Evolutionary conservation across 1,140 invertebrate species (phyloP), one percentile per base, ranked within the genome.

Genomic region (Apis mellifera): DNA sequence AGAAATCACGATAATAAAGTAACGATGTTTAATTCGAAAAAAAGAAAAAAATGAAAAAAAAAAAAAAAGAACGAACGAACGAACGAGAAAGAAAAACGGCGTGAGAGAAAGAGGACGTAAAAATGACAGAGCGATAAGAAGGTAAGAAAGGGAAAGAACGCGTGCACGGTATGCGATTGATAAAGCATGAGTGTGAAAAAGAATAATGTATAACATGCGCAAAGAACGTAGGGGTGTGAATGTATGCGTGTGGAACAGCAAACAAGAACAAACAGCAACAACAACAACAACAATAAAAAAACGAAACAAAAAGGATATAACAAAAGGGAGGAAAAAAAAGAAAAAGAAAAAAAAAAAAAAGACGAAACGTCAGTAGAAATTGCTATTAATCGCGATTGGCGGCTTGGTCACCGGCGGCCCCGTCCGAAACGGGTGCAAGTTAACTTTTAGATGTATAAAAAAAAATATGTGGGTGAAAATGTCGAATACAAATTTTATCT

Each of bases 401-500:
- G 83, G 81, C 88, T 76, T 82, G 86, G 90, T 91, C 90, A 91
- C 87, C 90, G 90, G 86, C 86, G 90, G 86, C 86, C 89, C 90
- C 90, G 88, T 92, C 91, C 92, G 84, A 87, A 90, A 91, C 84
- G 91, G 92, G 90, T 92, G 91, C 91, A 91, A 90, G 84, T 92
- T 57, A 90, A 92, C 88, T 93, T 42, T 92, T 92, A 92, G 91
- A 85, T 92, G 90, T 92, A 92, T 89, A 92, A 92, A n/a, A n/a
- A n/a, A n/a, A n/a, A 92, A 62, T 89, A 84, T 78, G 54, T 26
- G n/a, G n/a, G 52, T 55, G 52, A 26, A 55, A 54, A 19, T 17
- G 17, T 23, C 26, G 75, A 87, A 87, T 93, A 87, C 72, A 88
- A 84, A 87, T 82, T 88, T 85, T 83, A 89, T 78, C 88, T 52